Base-by-base conservation (phyloP, 2,797 vertebrate genomes). In the Taenioides sp. region DNA sequence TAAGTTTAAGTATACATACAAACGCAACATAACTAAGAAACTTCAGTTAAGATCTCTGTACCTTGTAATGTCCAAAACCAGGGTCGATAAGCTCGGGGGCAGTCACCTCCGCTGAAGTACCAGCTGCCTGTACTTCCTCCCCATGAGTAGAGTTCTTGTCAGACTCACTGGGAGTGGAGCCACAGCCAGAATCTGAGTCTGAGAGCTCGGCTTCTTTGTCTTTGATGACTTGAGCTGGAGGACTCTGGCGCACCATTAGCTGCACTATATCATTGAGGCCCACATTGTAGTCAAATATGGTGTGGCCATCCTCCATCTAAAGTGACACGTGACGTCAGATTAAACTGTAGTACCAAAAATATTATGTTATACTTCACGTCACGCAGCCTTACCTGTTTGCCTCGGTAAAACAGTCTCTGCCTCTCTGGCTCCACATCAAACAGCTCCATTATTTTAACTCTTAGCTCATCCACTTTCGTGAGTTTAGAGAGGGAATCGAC, bases 221-320 rank as follows among this genome's bases (percentile, higher is more conserved):
- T 66, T 78, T 92, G 12, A 88, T 74, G 0, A 93, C 88, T 14
- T 82, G 84, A 40, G 57, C 75, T 0, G 88, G 65, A 0, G 95
- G 80, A 16, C 91, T 92, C 84, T 96, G 96, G 59, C 97, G 93
- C 1, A 97, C 95, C 65, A 99, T 90, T 50, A 99, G 94, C 86
- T 99, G 98, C 10, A 99, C 97, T 0, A 97, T 99, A 61, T 99
- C 97, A 0, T 99, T 99, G 17, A 99, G 90, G 12, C 97, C 96
- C 12, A 99, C 97, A 0, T 92, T 98, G 61, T 99, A 99, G 76
- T 99, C 98, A 1, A 99, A 99, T 72, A 99, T 94, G 22, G 97
- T 98, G 87, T 99, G 98, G 1, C 97, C 96, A 0, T 99, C 95
- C 76, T 98, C 98, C 98, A 99, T 99, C 98, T 99, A 64, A 37